Evolutionary conservation across 2,113 vertebrate species (phyloP), one percentile per base, ranked within the genome.

Genomic region (Carollia perspicillata): DNA sequence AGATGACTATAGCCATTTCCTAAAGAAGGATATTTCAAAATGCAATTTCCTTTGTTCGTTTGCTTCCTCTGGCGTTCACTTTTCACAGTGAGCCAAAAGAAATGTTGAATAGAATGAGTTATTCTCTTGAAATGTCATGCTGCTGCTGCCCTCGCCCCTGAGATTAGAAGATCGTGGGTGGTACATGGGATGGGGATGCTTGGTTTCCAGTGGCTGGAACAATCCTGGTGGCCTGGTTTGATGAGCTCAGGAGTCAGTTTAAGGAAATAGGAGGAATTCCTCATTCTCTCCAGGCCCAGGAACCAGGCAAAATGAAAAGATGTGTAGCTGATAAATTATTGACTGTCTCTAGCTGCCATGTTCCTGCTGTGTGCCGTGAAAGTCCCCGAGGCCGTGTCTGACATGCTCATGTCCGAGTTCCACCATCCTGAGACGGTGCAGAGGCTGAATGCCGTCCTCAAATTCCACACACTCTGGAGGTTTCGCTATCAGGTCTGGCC

Each of bases 401-500:
- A 99, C 95, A 99, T 99, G 99, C 98, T 99, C 98, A 99, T 99
- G 99, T 99, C 99, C 0, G 99, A 99, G 98, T 99, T 99, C 97
- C 99, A 99, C 97, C 99, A 99, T 93, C 99, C 99, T 17, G 99
- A 99, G 96, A 99, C 99, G 0, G 99, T 99, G 94, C 99, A 99
- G 97, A 99, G 99, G 81, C 98, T 99, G 94, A 99, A 99, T 72
- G 99, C 99, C 1, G 98, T 99, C 94, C 98, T 99, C 58, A 99
- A 99, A 97, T 99, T 99, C 95, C 99, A 99, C 98, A 99, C 99
- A 0, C 99, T 99, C 92, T 99, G 99, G 99, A 99, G 99, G 58
- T 99, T 99, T 98, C 99, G 99, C n/a, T 99, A 99, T 80, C 99
- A 99, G 97, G 99, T 99, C 94, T 99, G 99, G 99, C 99, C 99